Conservation (phyloP, 1,140 invertebrate species). For the Heliconius nattereri region DNA sequence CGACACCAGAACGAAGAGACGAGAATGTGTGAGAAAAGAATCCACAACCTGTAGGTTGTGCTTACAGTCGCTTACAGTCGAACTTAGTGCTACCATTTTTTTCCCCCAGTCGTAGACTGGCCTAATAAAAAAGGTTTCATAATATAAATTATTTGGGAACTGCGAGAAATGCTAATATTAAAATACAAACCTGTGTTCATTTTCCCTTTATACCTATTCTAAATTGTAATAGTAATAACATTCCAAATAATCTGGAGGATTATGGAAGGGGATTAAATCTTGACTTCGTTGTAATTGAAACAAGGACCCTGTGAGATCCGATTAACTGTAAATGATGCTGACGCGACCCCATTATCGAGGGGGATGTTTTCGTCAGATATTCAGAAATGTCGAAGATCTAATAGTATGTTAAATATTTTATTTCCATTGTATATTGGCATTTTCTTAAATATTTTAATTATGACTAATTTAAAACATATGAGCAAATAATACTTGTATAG, state of each 20-base stretch:
- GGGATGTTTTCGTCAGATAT: conserved; percentile 25
- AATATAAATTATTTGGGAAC: background rate
- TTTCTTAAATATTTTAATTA: background rate
- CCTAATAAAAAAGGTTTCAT: too few species aligned
- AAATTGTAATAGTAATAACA: conserved; percentile 1
- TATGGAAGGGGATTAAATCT: conserved; percentile 35
- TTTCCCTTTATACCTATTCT: background rate
- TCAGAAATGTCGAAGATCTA: background rate
- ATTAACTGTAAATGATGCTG: conserved; percentile 40
- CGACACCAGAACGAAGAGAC: too few species aligned
- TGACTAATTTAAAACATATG: too few species aligned
- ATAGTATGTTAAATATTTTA: background rate
- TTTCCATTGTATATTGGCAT: background rate
- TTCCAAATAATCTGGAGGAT: conserved; percentile 17
- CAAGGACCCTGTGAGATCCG: conserved; percentile 36
- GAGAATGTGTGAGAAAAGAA: too few species aligned
- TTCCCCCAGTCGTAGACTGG: too few species aligned
- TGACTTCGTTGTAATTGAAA: conserved; percentile 40
- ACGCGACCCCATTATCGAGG: conserved; percentile 37
- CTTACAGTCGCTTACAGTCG: too few species aligned
- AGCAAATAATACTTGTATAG: too few species aligned
- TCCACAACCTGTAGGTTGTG: too few species aligned
- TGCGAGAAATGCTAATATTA: background rate
- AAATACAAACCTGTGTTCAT: background rate
- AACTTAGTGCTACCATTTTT: too few species aligned